Conservation (phyloP, 2,113 vertebrate genomes). For the Tupaia chinensis region DNA sequence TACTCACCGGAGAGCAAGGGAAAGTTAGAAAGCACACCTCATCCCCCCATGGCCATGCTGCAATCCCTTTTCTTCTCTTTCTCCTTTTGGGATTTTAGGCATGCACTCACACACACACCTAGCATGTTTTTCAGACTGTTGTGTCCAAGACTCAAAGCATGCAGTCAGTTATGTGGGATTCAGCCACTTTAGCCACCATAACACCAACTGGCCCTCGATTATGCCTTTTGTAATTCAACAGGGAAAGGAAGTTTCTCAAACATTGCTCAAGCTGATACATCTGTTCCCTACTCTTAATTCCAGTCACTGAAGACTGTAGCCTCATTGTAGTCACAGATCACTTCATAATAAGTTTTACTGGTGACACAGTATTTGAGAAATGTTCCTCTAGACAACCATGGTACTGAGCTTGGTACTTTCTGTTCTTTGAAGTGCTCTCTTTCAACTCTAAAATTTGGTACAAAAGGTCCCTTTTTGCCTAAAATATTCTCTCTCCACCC, state of each 20-base stretch:
- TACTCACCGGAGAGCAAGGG: no score
- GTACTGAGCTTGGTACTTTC: not conserved
- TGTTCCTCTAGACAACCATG: slow-evolving; percentile 29
- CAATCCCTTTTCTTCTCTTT: no score
- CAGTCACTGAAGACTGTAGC: not conserved
- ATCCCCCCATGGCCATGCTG: no score
- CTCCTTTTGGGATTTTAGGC: no score
- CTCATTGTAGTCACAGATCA: not conserved
- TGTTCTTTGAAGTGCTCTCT: slow-evolving; percentile 41
- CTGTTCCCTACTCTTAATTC: slow-evolving; percentile 42
- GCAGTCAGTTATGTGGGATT: no score
- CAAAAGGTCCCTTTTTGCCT: not conserved
- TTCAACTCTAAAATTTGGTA: not conserved
- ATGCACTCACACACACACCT: no score
- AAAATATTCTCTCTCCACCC: not conserved
- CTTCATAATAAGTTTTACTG: slow-evolving; percentile 43
- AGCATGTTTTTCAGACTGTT: no score
- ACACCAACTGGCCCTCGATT: not conserved
- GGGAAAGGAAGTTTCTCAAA: slow-evolving; percentile 15
- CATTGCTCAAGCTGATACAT: slow-evolving; percentile 14
- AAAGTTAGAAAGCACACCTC: no score
- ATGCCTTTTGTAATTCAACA: slow-evolving; percentile 18
- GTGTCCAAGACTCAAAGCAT: no score
- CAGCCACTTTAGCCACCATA: no score
- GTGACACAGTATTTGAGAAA: slow-evolving; percentile 36